Percentiles rank a stretch among this genome's conserved stretches.
Conservation (phyloP, 2,113 vertebrate genomes). For the Salvelinus fontinalis region DNA sequence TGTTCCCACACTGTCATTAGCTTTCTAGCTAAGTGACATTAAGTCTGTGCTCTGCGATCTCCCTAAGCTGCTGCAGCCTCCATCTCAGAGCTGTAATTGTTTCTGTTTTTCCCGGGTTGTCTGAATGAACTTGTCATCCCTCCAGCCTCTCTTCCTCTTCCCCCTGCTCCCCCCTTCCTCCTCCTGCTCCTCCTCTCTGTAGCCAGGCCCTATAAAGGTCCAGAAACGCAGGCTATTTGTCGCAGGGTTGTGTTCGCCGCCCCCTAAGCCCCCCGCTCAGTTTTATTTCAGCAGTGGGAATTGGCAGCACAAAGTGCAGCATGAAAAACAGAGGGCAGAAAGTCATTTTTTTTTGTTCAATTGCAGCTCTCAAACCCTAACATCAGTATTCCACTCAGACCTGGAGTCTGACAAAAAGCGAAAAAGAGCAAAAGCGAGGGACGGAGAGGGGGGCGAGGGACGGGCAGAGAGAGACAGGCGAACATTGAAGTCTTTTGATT, state of each 20-base stretch:
- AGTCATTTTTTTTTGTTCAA: slow-evolving; percentile 56
- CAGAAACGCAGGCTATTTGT: background rate
- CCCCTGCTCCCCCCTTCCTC: background rate
- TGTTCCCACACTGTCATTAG: too few relatives aligned
- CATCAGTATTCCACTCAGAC: slow-evolving; percentile 53
- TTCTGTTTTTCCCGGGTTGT: too few relatives aligned
- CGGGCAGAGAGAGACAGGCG: slow-evolving; percentile 14
- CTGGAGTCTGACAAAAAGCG: slow-evolving; percentile 35
- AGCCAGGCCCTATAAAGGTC: background rate
- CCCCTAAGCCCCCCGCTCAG: slow-evolving; percentile 2
- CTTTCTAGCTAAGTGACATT: too few relatives aligned
- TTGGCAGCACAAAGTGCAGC: slow-evolving; percentile 41
- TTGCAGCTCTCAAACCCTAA: slow-evolving; percentile 48
- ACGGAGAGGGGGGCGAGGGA: slow-evolving; percentile 10
- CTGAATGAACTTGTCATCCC: too few relatives aligned
- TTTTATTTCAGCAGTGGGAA: slow-evolving; percentile 35
- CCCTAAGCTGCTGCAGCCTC: too few relatives aligned
- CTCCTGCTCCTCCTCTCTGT: background rate
- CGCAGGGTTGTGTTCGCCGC: background rate
- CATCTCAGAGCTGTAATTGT: too few relatives aligned
- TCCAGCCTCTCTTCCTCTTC: background rate
- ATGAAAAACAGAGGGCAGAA: slow-evolving; percentile 51
- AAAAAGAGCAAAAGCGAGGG: background rate
- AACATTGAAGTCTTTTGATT: slow-evolving; percentile 50
- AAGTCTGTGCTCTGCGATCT: too few relatives aligned